A percentile compares a stretch with the other conserved stretches of the same genome.
Evolutionary conservation across 2,797 vertebrate genomes (phyloP).

Genomic region (Lerista edwardsae): DNA sequence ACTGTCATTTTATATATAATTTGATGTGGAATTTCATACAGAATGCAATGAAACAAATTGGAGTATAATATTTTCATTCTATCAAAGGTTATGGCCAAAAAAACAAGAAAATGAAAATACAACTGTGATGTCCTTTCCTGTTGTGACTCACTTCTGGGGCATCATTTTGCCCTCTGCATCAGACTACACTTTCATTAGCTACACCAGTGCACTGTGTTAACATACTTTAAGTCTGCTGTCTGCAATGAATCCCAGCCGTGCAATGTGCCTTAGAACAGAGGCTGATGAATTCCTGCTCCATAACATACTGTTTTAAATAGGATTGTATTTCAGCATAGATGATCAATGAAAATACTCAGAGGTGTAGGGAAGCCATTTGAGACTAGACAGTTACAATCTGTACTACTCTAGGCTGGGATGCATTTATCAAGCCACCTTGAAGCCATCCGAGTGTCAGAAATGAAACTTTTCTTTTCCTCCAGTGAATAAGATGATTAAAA

Average conservation of each 20-base stretch:
- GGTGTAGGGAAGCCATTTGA: background rate
- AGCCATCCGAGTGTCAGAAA: background rate
- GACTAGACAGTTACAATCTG: background rate
- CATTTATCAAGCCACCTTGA: constrained; percentile 4
- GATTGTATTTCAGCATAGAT: background rate
- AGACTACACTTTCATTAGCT: too few relatives aligned
- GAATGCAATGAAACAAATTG: too few relatives aligned
- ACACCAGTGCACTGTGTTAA: background rate
- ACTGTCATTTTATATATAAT: too few relatives aligned
- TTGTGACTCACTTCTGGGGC: too few relatives aligned
- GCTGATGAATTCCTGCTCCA: background rate
- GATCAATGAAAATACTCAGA: background rate
- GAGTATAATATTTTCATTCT: too few relatives aligned
- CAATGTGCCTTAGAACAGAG: background rate
- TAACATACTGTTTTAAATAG: constrained; percentile 17
- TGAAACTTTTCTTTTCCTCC: constrained; percentile 21
- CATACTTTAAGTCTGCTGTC: background rate
- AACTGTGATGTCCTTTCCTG: too few relatives aligned
- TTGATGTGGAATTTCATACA: too few relatives aligned
- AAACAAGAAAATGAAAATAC: too few relatives aligned
- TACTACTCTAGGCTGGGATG: constrained; percentile 1
- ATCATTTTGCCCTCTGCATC: too few relatives aligned
- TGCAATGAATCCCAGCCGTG: background rate
- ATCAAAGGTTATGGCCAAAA: too few relatives aligned
- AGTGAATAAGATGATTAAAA: constrained; percentile 19